Base-by-base conservation (phyloP, 1,140 invertebrate genomes). In the Chrysopa pallens region DNA sequence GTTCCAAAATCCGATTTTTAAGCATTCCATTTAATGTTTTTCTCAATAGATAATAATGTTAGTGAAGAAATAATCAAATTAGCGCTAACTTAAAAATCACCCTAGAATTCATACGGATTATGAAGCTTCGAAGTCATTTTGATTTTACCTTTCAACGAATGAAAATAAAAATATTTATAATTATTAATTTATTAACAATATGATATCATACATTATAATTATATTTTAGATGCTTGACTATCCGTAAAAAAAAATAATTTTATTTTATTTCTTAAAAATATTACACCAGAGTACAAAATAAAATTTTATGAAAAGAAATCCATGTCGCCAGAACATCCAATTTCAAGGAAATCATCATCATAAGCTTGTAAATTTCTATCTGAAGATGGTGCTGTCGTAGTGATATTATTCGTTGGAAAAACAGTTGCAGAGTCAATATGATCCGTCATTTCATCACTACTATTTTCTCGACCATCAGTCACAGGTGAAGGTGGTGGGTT, bases 401-500 rank as follows among this genome's bases (percentile, higher is more conserved):
- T 47, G 4, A 47, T 51, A 27, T 48, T 54, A 42, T 57, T 54
- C 11, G 48, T 46, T 51, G 49, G 52, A 15, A 51, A 49, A 44
- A 29, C 42, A 12, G 13, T 41, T 11, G 44, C 49, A 38, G 48
- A 50, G 46, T 67, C 67, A 29, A 63, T 60, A 45, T 67, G 62
- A 47, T 70, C 61, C 8, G 8, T 12, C 47, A 67, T 70, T 46
- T 64, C 62, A 48, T 80, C 77, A 42, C 75, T 74, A 42, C 75
- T 74, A 54, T 77, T 72, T 51, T 81, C 79, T 15, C 77, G 73
- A 45, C 74, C 70, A 57, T 79, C 76, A 0, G 78, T 82, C 29
- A 77, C 80, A 5, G 80, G 80, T 29, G 79, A 82, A 8, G 80
- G 80, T 9, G 80, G 80, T 15, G 80, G 80, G 62, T 84, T 83